Conservation (phyloP, 2,888 invertebrate species). For the Metellina segmentata region DNA sequence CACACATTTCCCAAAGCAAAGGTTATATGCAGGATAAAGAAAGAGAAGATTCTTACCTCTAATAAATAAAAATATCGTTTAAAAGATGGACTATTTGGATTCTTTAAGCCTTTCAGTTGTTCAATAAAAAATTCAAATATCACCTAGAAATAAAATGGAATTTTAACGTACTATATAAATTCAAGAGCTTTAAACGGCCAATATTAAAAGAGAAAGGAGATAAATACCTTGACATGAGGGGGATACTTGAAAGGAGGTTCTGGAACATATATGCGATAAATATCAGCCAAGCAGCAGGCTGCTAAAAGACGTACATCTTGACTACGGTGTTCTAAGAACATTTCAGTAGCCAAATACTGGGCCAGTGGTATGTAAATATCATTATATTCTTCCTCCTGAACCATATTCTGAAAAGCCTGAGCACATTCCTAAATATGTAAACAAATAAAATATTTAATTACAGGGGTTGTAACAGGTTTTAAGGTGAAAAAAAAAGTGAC, state of each 20-base stretch:
- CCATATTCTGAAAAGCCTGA: slow-evolving; percentile 94
- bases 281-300: slow-evolving; percentile 98
- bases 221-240: slow-evolving; percentile 89
- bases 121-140: slow-evolving; percentile 82
- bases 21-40: not conserved
- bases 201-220: not conserved
- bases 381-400: slow-evolving; percentile 89
- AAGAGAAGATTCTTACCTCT: slow-evolving; percentile 83
- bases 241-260: slow-evolving; percentile 98
- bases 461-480: too few relatives aligned
- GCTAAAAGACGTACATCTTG: slow-evolving; percentile 96
- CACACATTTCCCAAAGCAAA: slow-evolving; percentile 12
- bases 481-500: too few relatives aligned
- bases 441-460: not conserved
- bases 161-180: too few relatives aligned
- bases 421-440: slow-evolving; percentile 69
- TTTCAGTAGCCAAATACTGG: slow-evolving; percentile 92
- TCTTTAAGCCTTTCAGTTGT: slow-evolving; percentile 86
- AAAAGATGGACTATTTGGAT: slow-evolving; percentile 97
- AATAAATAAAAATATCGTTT: slow-evolving; percentile 96
- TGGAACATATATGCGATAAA: slow-evolving; percentile 96
- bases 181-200: too few relatives aligned
- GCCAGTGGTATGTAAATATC: slow-evolving; percentile 95
- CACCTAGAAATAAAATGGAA: slow-evolving; percentile 82
- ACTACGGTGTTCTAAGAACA: slow-evolving; percentile 92